Percentiles rank a stretch among this genome's conserved stretches.
phyloP scores from a whole-genome alignment of 2,888 invertebrate genomes.

The Palloptera scutellata region DNA sequence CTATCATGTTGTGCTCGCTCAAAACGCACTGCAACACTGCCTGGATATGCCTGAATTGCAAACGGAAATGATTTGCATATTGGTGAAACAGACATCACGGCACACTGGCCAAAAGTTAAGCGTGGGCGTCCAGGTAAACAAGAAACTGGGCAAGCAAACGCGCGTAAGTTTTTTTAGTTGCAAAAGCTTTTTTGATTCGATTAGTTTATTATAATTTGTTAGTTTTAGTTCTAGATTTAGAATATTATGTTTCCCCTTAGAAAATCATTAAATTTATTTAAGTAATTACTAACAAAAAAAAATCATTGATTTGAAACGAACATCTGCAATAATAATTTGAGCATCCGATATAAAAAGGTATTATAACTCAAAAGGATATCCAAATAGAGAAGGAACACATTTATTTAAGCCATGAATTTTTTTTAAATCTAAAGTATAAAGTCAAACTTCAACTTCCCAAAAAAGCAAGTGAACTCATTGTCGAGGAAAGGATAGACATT shows the following conservation, averaged over 20 bases:
- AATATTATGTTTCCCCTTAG: background rate
- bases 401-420: too few relatives aligned
- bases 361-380: too few relatives aligned
- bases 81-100: constrained; percentile 92
- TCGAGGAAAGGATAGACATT: too few relatives aligned
- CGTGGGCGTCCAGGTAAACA: constrained; percentile 87
- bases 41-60: constrained; percentile 89
- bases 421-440: too few relatives aligned
- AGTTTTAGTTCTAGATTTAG: constrained; percentile 28
- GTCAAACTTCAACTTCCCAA: too few relatives aligned
- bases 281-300: too few relatives aligned
- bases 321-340: too few relatives aligned
- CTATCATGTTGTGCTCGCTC: constrained; percentile 96
- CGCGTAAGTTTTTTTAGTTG: constrained; percentile 73
- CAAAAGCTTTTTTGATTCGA: constrained; percentile 61
- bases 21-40: constrained; percentile 94
- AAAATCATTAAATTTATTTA: background rate
- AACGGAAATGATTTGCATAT: constrained; percentile 89
- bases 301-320: too few relatives aligned
- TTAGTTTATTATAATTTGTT: constrained; percentile 29
- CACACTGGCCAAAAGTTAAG: constrained; percentile 82
- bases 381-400: too few relatives aligned
- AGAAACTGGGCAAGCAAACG: constrained; percentile 71
- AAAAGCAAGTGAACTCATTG: too few relatives aligned
- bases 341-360: too few relatives aligned